Evolutionary conservation across 1,140 invertebrate genomes (phyloP), one percentile per base, ranked within the genome.

Genomic region (Nasonia giraulti): DNA sequence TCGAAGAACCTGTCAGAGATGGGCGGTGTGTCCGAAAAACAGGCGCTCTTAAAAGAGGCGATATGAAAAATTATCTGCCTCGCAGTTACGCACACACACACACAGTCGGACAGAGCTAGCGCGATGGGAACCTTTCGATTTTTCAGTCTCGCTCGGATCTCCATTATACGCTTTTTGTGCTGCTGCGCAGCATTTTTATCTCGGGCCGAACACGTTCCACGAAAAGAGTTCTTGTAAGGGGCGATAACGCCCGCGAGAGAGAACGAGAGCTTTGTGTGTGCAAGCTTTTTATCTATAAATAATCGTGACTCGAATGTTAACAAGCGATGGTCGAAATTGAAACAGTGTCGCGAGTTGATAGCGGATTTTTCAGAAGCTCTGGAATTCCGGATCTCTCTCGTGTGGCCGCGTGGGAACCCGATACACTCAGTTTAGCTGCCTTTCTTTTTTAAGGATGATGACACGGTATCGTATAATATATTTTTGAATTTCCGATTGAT

Each of bases 251-350:
- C 20, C n/a, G 3, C 0, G 55, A 62, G 55, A 62, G 17, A 62
- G 55, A 62, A 3, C n/a, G 55, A n/a, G 55, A 62, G 17, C 73
- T 75, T 33, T 17, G 73, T 40, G 11, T 47, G 74, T 55, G 40
- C 62, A 31, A 80, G n/a, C 40, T 62, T 73, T 85, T 86, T 86
- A 86, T 86, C 80, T 86, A 86, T 86, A 80, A 86, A 86, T 86
- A 82, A 86, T 86, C 85, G 37, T 23, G 69, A 85, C 55, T 80
- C 79, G 50, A 85, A 85, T 85, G 83, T 85, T 85, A 85, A 85
- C 83, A 85, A 75, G 83, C 37, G 33, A 86, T 87, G 85, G 88
- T 89, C 87, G 44, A 85, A 80, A 83, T 84, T 88, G 82, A 87
- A 89, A 85, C 83, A 85, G 27, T 85, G 83, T 81, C 40, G 62